Evolutionary conservation across 2,113 vertebrate genomes (phyloP), one percentile per base, ranked within the genome.

Genomic region (Cebus imitator): DNA sequence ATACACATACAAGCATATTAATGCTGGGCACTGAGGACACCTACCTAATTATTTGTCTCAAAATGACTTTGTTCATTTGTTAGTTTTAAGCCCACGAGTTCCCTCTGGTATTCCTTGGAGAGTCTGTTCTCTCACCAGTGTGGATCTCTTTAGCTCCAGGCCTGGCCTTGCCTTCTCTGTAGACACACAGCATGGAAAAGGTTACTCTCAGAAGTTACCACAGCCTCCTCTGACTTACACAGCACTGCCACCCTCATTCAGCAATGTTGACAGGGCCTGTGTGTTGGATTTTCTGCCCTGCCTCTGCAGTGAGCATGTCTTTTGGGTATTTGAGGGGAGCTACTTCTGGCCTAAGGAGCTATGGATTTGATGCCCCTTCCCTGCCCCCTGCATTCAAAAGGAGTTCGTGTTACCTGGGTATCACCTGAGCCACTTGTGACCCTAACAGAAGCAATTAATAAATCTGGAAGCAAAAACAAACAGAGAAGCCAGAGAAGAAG

Each of bases 1-100:
- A 5, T 95, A 68, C 96, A 96, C 97, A 87, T 35, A 82, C 40
- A 91, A 85, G 93, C 80, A 70, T 79, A 90, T 50, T 93, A 18
- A 86, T 35, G 37, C 55, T 0, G 4, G 37, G 17, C 55, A 68
- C 79, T 37, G 61, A 95, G 76, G 72, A 78, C 20, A 91, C 32
- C 5, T 32, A 48, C 50, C 93, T 82, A 83, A 61, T 91, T 55
- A 82, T 52, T 61, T 66, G 58, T 17, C 58, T 96, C 81, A 61
- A 75, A 88, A 79, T 76, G 68, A 55, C 73, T 91, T 73, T 73
- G 12, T 87, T 87, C 83, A 66, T 72, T 84, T 37, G 32, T 88
- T 80, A 80, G 32, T 70, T 72, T 55, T 37, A 23, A 82, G 64
- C 45, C 79, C 66, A 37, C 0, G 0, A 55, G 61, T 4, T 30